Conservation (phyloP, 2,113 vertebrate genomes). For the Felis chaus region DNA sequence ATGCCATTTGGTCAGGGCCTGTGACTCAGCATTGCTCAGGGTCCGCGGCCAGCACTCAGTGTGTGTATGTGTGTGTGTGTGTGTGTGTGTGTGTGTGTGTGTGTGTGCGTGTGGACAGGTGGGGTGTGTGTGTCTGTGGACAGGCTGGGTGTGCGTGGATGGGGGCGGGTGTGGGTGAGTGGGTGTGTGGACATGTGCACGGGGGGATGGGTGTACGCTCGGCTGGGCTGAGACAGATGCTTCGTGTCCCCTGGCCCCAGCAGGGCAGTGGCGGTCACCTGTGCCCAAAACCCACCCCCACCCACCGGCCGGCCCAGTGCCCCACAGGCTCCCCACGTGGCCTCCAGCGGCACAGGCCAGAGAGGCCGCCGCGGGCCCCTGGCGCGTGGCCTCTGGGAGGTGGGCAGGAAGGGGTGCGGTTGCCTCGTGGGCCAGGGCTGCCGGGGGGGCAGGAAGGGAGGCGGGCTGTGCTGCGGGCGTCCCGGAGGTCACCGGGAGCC, state of each 20-base stretch:
- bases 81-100: not conserved
- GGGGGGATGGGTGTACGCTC: fast-evolving
- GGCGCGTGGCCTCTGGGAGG: not conserved
- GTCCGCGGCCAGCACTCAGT: fast-evolving
- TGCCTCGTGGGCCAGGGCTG: not conserved
- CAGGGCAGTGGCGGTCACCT: not conserved
- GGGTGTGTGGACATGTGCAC: not conserved
- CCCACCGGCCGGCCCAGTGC: fast-evolving
- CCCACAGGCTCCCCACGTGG: not conserved
- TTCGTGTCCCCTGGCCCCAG: not conserved
- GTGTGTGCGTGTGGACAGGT: not conserved
- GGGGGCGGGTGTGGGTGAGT: too few relatives aligned
- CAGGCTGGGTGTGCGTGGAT: not conserved
- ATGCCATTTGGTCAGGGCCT: not conserved
- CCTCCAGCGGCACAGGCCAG: not conserved
- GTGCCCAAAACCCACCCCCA: not conserved
- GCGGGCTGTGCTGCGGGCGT: not conserved
- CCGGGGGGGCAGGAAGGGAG: not conserved
- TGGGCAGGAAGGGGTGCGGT: not conserved
- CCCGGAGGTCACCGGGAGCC: not conserved
- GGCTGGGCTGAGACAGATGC: not conserved
- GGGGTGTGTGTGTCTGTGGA: not conserved
- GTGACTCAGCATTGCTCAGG: fast-evolving
- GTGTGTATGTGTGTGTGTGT: not conserved
- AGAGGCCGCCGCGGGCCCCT: fast-evolving